These are phyloP conservation scores for Coregonus suidteri DNA, from an alignment of 2,797 vertebrate species.

Conservation along the genomic window DNA sequence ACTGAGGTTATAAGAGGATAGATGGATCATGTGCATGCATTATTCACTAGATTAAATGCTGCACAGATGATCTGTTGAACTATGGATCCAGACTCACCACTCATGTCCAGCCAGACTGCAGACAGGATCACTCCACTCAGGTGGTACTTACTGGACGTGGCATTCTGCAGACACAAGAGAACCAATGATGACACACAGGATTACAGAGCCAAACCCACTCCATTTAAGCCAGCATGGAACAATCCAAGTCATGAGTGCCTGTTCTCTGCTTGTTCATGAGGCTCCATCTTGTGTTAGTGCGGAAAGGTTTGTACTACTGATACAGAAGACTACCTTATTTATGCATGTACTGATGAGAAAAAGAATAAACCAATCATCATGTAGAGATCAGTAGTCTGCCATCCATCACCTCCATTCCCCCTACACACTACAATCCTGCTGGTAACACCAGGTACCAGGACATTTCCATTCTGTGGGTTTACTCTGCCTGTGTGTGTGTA, in stretches of 20 bases:
- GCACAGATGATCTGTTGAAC: neutral
- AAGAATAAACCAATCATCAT: neutral
- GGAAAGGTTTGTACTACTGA: neutral
- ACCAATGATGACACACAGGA: neutral
- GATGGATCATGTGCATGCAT: neutral
- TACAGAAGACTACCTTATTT: neutral
- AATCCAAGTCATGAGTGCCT: neutral
- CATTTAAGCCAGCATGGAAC: no score
- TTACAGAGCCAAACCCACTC: neutral
- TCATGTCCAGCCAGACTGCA: slow-evolving; percentile 64
- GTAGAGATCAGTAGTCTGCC: slow-evolving; percentile 40
- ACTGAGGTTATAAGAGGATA: neutral
- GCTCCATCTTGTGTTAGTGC: slow-evolving; percentile 47
- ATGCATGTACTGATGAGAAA: no score
- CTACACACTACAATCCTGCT: slow-evolving; percentile 54
- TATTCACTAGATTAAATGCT: no score
- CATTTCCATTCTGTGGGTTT: neutral
- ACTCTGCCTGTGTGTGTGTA: neutral
- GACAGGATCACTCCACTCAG: slow-evolving; percentile 66
- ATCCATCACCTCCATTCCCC: slow-evolving; percentile 74
- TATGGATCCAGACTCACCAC: slow-evolving; percentile 60
- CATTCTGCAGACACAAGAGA: slow-evolving; percentile 65
- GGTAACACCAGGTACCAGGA: slow-evolving; percentile 58
- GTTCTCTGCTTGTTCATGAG: neutral
- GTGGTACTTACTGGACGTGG: slow-evolving; percentile 73